These are phyloP conservation scores for Arizona elegans DNA, from an alignment of 2,113 vertebrate genomes.

Conservation along the genomic window DNA sequence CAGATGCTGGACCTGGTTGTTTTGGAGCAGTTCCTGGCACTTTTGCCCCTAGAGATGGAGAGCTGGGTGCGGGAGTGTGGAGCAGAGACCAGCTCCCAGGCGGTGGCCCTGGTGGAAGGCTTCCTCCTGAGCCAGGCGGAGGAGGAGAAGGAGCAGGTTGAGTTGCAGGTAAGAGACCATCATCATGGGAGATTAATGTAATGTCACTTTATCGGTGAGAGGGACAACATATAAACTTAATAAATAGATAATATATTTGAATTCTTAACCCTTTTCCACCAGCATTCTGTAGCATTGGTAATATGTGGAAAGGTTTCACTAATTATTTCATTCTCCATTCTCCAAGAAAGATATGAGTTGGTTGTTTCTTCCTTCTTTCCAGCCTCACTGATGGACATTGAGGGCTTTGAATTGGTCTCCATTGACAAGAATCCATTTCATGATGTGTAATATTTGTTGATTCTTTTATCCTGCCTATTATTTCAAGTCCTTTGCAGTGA, in stretches of 20 bases:
- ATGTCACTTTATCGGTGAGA: neutral
- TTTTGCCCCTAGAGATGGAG: neutral
- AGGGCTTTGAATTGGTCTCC: neutral
- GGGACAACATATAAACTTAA: neutral
- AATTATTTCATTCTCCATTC: neutral
- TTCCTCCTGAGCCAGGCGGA: neutral
- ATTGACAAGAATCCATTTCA: neutral
- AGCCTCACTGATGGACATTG: neutral
- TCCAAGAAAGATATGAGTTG: neutral
- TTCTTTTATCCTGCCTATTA: neutral
- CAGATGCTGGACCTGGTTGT: neutral
- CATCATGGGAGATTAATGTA: neutral
- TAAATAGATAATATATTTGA: neutral
- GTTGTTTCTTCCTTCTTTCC: neutral
- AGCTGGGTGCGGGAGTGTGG: neutral
- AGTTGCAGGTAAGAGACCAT: neutral
- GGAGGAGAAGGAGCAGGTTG: neutral
- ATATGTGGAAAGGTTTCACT: neutral
- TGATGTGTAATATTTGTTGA: neutral
- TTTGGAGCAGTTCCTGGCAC: neutral
- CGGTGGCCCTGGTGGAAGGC: neutral
- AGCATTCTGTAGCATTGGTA: neutral
- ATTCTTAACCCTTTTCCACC: neutral
- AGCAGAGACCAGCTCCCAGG: neutral
- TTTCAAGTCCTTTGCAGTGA: neutral